A percentile compares a stretch with the other conserved stretches of the same genome.
phyloP scores from a whole-genome alignment of 2,113 vertebrate species.

The Ailuropoda melanoleuca region DNA sequence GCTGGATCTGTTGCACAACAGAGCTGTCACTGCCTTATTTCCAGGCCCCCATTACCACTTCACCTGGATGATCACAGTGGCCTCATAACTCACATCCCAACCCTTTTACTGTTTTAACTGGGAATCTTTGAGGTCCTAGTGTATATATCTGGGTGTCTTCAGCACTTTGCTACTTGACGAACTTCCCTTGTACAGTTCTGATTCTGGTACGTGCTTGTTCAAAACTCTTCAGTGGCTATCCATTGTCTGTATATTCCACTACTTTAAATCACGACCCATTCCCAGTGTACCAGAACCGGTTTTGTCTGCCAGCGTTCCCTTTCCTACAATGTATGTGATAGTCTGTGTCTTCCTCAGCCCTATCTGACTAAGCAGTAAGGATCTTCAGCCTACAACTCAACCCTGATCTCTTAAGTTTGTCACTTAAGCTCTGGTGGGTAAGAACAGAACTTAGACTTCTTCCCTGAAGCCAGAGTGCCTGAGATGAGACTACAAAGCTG shows the following conservation, averaged over 20 bases:
- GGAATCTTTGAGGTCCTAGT: neutral
- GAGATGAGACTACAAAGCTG: neutral
- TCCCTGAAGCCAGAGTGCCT: neutral
- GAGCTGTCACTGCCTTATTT: neutral
- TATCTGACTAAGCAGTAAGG: neutral
- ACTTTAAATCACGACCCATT: neutral
- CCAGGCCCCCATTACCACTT: neutral
- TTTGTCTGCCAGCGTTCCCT: neutral
- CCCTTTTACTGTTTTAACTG: neutral
- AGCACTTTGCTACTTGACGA: neutral
- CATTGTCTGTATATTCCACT: neutral
- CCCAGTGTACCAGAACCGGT: neutral
- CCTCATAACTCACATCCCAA: neutral
- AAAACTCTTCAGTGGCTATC: neutral
- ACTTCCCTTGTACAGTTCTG: neutral
- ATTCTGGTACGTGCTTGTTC: neutral
- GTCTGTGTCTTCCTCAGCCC: neutral
- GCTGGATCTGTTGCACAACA: neutral
- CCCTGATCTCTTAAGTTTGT: neutral
- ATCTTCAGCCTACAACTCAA: neutral
- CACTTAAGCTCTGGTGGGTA: neutral
- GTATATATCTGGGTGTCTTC: neutral
- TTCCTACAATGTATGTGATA: neutral
- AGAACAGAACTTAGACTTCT: conserved; percentile 28
- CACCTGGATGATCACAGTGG: neutral